Evolutionary conservation across 1,140 invertebrate genomes (phyloP).

Genomic region (Ridgeia piscesae): DNA sequence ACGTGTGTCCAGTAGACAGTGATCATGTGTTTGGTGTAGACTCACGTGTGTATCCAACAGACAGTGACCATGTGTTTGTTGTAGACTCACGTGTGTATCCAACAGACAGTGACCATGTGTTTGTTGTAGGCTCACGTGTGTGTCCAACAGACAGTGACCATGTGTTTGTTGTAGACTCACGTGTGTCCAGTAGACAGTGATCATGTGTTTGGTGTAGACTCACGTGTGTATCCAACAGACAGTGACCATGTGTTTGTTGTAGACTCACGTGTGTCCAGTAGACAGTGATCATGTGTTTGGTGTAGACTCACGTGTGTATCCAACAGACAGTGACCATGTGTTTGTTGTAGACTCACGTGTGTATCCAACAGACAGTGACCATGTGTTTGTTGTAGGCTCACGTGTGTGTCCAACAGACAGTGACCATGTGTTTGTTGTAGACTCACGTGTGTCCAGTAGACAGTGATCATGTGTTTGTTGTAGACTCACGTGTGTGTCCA

Average conservation of each 20-base stretch:
- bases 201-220: slow-evolving; percentile 59
- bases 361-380: slow-evolving; percentile 83
- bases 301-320: slow-evolving; percentile 78
- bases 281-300: slow-evolving; percentile 67
- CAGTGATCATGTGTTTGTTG: slow-evolving; percentile 64
- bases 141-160: slow-evolving; percentile 80
- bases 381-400: slow-evolving; percentile 63
- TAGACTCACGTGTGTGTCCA: slow-evolving; percentile 83
- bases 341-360: slow-evolving; percentile 71
- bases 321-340: slow-evolving; percentile 75
- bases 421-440: slow-evolving; percentile 54
- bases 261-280: slow-evolving; percentile 84
- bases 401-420: slow-evolving; percentile 86
- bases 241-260: slow-evolving; percentile 57
- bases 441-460: slow-evolving; percentile 86
- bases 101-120: slow-evolving; percentile 73
- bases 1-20: slow-evolving; percentile 87
- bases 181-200: slow-evolving; percentile 85
- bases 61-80: slow-evolving; percentile 65
- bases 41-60: slow-evolving; percentile 87
- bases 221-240: slow-evolving; percentile 90
- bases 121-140: slow-evolving; percentile 74
- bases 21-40: slow-evolving; percentile 58
- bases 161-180: slow-evolving; percentile 64
- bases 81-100: slow-evolving; percentile 80